Base-by-base conservation (phyloP, 2,888 invertebrate species). In the Junonia oenone region DNA sequence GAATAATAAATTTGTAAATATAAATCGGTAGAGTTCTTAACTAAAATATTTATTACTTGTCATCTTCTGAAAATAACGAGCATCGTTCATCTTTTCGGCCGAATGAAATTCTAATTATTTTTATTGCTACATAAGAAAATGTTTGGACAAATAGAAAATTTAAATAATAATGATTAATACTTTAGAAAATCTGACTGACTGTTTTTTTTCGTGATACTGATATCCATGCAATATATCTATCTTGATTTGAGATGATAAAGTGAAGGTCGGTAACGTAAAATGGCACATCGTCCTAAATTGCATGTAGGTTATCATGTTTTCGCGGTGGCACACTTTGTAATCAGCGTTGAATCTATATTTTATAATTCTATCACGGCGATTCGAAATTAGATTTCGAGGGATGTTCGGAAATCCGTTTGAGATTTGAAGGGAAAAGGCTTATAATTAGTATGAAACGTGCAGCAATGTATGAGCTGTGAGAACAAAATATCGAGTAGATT, bases 291-390 rank as follows among this genome's bases (percentile, higher is more conserved):
- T 74, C 83, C 83, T 63, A 82, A 79, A 81, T 84, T 67, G 65
- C 69, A 78, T 76, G 78, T 73, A 73, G 78, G 78, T 78, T 83
- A 82, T 83, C 81, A 69, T 64, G 64, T 70, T 66, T 73, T 71
- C 67, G 68, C 68, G 70, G 67, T 73, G 71, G 53, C 58, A 56
- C 40, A 54, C 53, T 55, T 63, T 55, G 45, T 49, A 56, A 60
- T 62, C 62, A 43, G 38, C 38, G 13, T 45, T 13, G 14, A 55
- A 58, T 62, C 51, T 58, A 56, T 51, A 38, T 15, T 46, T 50
- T 29, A n/a, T n/a, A n/a, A n/a, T n/a, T n/a, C n/a, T n/a, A 53
- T 52, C 37, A 52, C 13, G 31, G 35, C 26, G 15, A 37, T 37
- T 51, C 48, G 50, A 51, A 38, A 43, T 22, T 13, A 6, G 13